phyloP scores from a whole-genome alignment of 2,888 invertebrate species.

The Aspidiotus rigidus region DNA sequence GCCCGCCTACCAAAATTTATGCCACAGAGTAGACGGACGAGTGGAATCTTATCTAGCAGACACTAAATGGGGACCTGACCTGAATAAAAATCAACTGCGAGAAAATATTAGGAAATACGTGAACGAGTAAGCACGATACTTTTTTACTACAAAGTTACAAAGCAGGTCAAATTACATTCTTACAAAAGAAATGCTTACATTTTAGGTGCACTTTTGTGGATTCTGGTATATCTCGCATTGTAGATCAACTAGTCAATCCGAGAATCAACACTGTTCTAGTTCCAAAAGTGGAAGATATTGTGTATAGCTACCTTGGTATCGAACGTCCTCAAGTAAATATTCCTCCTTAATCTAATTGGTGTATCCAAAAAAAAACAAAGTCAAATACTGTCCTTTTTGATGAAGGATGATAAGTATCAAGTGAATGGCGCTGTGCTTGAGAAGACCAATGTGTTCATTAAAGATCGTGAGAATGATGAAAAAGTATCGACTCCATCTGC shows the following conservation, averaged over 20 bases:
- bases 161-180: background rate
- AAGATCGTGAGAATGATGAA: no score
- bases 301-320: constrained; percentile 70
- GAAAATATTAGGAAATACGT: constrained; percentile 81
- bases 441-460: background rate
- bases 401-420: background rate
- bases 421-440: background rate
- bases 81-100: constrained; percentile 84
- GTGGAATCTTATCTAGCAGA: constrained; percentile 73
- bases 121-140: constrained; percentile 57
- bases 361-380: no score
- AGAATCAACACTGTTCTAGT: constrained; percentile 80
- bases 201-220: constrained; percentile 57
- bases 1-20: constrained; percentile 88
- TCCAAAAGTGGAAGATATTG: constrained; percentile 81
- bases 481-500: background rate
- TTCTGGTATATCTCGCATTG: constrained; percentile 85
- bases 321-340: background rate
- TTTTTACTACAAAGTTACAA: no score
- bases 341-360: no score
- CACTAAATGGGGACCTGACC: constrained; percentile 74
- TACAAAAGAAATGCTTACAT: background rate
- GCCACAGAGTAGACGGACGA: constrained; percentile 77
- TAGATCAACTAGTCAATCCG: constrained; percentile 91
- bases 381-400: no score